Base-by-base conservation (phyloP, 2,113 vertebrate genomes). In the Gila orcuttii region DNA sequence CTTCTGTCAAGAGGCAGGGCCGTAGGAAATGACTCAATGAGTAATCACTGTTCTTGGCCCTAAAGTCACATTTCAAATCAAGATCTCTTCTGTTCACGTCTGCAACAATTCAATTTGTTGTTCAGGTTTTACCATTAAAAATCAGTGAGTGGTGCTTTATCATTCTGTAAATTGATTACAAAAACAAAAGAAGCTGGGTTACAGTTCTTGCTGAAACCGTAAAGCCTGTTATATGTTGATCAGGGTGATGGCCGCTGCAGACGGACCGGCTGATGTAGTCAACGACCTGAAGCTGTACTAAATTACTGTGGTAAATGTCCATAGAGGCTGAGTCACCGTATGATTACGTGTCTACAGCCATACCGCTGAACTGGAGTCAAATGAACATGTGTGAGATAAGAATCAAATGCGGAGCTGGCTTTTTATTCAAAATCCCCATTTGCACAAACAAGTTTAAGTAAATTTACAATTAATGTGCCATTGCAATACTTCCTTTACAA, bases 401-500 rank as follows among this genome's bases (percentile, higher is more conserved):
- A 69, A 95, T 95, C 94, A 73, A 71, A 86, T 45, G 42, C 83
- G 85, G 85, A 86, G 85, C 83, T 76, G 87, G 89, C 89, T 79
- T 76, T n/a, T 93, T 92, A 93, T 89, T 80, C 88, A 93, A 84
- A 62, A 62, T 62, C 13, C 86, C 87, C 90, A 93, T 93, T 95
- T 87, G 91, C 89, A 90, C 88, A 89, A 93, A 94, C 87, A 90
- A 89, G 91, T 92, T 92, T 88, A 90, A 91, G 90, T 90, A 91
- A 92, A 92, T 93, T 92, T 94, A 90, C 91, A 90, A 90, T 94
- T 93, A 92, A 93, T 91, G 91, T 88, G 12, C 88, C 92, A 93
- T 95, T 92, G 92, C 88, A 85, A 88, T 90, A 84, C 92, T 94
- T 36, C 75, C 50, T 33, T 62, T 79, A 89, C 88, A 87, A 87